Conservation (phyloP, 2,113 vertebrate species). For the Megaceryle torquata region DNA sequence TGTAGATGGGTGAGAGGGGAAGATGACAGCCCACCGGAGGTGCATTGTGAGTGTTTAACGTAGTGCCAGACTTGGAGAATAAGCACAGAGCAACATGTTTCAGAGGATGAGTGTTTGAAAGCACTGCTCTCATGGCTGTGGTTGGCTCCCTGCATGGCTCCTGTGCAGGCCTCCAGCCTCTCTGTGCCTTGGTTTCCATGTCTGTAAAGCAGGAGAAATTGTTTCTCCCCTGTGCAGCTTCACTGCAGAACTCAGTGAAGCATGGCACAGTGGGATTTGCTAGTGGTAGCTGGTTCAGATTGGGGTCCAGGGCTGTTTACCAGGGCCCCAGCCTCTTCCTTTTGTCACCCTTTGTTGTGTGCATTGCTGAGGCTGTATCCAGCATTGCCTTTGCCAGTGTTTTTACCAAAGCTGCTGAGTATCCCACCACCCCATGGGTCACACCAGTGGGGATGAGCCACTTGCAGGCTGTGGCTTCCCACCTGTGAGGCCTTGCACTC, state of each 20-base stretch:
- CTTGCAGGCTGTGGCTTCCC: not conserved
- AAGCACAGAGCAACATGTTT: not conserved
- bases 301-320: not conserved
- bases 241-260: not conserved
- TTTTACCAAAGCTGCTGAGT: not conserved
- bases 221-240: too few relatives aligned
- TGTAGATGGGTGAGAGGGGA: not conserved
- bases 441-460: not conserved
- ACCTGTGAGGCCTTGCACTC: rapidly evolving
- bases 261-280: not conserved
- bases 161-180: not conserved
- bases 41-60: not conserved
- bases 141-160: not conserved
- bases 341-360: rapidly evolving
- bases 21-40: slow-evolving; percentile 4
- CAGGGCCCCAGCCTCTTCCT: not conserved
- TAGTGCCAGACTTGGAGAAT: not conserved
- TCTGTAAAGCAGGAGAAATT: not conserved
- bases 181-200: rapidly evolving
- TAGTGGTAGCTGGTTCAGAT: not conserved
- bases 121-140: not conserved
- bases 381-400: not conserved
- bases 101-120: not conserved
- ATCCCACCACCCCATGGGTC: not conserved
- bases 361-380: rapidly evolving